Conservation (phyloP, 2,888 invertebrate genomes). For the Ischnus inquisitorius region DNA sequence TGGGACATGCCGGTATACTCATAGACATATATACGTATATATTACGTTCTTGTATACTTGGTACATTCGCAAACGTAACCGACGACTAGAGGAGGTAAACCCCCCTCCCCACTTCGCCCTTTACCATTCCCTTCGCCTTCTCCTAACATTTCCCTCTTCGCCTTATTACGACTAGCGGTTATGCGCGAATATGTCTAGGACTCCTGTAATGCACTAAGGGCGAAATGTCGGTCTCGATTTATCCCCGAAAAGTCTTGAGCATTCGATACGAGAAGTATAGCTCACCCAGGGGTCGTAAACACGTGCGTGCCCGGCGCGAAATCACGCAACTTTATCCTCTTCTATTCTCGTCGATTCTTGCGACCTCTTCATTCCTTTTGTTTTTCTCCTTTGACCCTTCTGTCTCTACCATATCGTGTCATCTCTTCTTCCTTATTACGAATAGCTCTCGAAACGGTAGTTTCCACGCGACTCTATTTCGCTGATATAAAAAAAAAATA, state of each 20-base stretch:
- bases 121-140: slow-evolving; percentile 65
- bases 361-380: too few relatives aligned
- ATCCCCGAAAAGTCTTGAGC: slow-evolving; percentile 16
- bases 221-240: slow-evolving; percentile 34
- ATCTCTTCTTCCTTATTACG: neutral
- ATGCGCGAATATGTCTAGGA: slow-evolving; percentile 51
- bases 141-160: slow-evolving; percentile 63
- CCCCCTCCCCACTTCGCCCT: slow-evolving; percentile 55
- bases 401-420: neutral
- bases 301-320: neutral
- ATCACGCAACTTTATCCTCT: neutral
- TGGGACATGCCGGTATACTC: slow-evolving; percentile 73
- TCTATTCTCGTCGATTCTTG: neutral
- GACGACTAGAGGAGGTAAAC: slow-evolving; percentile 51
- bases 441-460: neutral
- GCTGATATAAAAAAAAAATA: slow-evolving; percentile 9
- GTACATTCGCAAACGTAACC: slow-evolving; percentile 60
- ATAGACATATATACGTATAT: slow-evolving; percentile 33
- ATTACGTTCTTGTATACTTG: slow-evolving; percentile 46
- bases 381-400: neutral
- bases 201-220: slow-evolving; percentile 27
- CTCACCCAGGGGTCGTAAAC: neutral
- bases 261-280: neutral
- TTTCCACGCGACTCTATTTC: neutral
- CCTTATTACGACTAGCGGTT: slow-evolving; percentile 71